phyloP scores from a whole-genome alignment of 2,113 vertebrate species.

The Heteronetta atricapilla region DNA sequence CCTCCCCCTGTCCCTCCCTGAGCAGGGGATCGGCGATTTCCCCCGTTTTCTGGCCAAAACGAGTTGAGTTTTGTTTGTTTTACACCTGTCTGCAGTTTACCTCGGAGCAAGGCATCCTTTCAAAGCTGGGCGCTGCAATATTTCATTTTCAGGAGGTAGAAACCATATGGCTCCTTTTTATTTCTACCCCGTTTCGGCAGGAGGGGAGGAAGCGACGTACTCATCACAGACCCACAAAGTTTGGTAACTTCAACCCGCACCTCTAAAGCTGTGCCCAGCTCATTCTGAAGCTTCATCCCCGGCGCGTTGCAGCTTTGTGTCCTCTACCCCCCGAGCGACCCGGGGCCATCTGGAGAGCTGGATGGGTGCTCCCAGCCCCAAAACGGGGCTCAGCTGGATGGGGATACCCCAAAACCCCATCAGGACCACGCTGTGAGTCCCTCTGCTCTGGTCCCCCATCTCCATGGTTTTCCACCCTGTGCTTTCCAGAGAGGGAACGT shows the following conservation, averaged over 20 bases:
- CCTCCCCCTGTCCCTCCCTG: background rate
- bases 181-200: background rate
- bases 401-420: background rate
- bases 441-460: background rate
- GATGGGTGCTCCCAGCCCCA: background rate
- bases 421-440: background rate
- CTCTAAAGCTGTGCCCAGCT: fast-evolving
- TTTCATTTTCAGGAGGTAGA: background rate
- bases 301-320: background rate
- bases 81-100: too few relatives aligned
- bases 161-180: background rate
- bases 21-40: too few relatives aligned
- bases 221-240: background rate
- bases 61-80: too few relatives aligned
- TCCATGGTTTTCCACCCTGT: background rate
- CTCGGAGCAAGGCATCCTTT: too few relatives aligned
- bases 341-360: background rate
- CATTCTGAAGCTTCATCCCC: background rate
- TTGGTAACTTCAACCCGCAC: background rate
- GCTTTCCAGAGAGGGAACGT: background rate
- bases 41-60: too few relatives aligned
- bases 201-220: background rate
- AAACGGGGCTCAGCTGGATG: background rate
- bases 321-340: background rate
- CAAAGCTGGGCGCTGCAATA: background rate